Evolutionary conservation across 2,888 invertebrate genomes (phyloP).

Genomic region (Eristalinus aeneus): DNA sequence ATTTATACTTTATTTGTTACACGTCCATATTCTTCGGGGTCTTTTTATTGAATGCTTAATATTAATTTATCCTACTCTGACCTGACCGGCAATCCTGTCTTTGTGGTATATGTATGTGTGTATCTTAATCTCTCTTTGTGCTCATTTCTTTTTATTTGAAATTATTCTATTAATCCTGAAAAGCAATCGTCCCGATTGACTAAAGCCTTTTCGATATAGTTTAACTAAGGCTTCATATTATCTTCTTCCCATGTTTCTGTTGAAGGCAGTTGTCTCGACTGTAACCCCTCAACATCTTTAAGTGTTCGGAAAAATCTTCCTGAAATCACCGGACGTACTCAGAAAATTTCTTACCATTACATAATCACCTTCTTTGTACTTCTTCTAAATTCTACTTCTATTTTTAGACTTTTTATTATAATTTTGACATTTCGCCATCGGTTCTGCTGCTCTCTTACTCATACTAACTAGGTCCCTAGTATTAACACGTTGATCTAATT

Average conservation of each 20-base stretch:
- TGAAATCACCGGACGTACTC: not conserved
- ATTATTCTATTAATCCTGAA: not conserved
- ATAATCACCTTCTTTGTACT: not conserved
- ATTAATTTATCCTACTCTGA: not conserved
- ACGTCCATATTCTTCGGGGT: no score
- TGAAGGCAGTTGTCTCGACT: not conserved
- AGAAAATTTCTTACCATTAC: not conserved
- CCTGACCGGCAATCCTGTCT: not conserved
- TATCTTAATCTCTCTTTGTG: not conserved
- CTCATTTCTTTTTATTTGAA: not conserved
- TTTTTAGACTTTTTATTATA: not conserved
- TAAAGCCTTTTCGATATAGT: not conserved
- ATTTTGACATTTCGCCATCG: not conserved
- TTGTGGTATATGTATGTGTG: not conserved
- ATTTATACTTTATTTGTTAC: no score
- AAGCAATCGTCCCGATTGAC: not conserved
- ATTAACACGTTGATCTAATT: not conserved
- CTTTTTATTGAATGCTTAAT: no score
- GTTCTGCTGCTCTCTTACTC: not conserved
- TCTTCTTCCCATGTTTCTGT: not conserved
- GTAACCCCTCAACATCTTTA: not conserved
- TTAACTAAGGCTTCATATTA: not conserved
- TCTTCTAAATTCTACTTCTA: not conserved
- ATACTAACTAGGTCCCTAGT: not conserved
- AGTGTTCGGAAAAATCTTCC: not conserved